These are phyloP conservation scores for Hyposoter dolosus DNA, from an alignment of 2,888 invertebrate species.

Conservation along the genomic window DNA sequence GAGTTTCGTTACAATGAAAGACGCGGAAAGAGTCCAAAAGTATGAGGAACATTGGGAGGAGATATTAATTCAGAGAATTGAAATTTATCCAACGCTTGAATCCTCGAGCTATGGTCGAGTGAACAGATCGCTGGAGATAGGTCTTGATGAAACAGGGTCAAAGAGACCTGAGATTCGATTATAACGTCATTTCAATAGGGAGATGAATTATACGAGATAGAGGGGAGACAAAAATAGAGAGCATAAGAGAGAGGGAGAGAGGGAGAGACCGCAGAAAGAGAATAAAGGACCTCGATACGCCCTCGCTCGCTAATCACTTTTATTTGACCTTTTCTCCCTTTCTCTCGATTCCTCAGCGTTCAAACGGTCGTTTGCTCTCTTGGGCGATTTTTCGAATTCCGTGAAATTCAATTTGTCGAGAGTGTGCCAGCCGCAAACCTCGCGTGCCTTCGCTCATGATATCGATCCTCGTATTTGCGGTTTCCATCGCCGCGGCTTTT, in stretches of 20 bases:
- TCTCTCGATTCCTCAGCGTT: constrained; percentile 6
- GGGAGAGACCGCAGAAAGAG: constrained; percentile 32
- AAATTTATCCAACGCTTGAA: constrained; percentile 54
- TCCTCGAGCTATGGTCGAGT: constrained; percentile 19
- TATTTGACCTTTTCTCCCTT: constrained; percentile 42
- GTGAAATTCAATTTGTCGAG: constrained; percentile 61
- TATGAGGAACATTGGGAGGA: constrained; percentile 8
- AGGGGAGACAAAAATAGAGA: constrained; percentile 16
- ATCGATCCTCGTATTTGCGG: constrained; percentile 38
- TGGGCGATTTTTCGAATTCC: constrained; percentile 53
- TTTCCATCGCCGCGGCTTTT: constrained; percentile 20
- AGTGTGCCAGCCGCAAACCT: constrained; percentile 52
- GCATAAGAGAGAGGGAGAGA: not conserved
- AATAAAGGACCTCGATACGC: constrained; percentile 52
- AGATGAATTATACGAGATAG: constrained; percentile 62
- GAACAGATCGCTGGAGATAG: constrained; percentile 4
- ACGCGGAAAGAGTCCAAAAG: not conserved
- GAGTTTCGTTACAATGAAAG: constrained; percentile 31
- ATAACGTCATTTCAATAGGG: constrained; percentile 64
- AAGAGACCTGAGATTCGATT: constrained; percentile 62
- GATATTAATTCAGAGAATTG: constrained; percentile 63
- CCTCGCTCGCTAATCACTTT: constrained; percentile 62
- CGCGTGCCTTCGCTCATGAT: constrained; percentile 23
- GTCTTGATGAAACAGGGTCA: constrained; percentile 59
- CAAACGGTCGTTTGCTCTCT: constrained; percentile 47